Base-by-base conservation (phyloP, 1,140 invertebrate species). In the Penaeus chinensis region DNA sequence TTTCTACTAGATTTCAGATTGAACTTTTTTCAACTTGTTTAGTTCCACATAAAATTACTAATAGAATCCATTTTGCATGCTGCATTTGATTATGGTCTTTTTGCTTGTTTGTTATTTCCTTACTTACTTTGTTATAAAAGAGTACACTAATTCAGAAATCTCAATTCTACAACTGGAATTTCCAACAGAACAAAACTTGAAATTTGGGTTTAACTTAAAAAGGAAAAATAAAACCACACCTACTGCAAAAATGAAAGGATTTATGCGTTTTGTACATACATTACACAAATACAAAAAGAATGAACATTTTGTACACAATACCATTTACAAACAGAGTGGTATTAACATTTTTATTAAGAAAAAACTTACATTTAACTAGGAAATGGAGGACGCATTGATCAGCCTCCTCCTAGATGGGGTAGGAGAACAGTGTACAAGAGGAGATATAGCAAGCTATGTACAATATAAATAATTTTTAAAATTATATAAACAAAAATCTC, bases 221-320 rank as follows among this genome's bases (percentile, higher is more conserved):
- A 62, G 76, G 61, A 24, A 84, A 88, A 80, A 69, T 32, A 88
- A 88, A 84, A 62, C 32, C 18, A n/a, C 20, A 63, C 27, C 19
- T 88, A 88, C 87, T 88, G 87, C 87, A 88, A 88, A 88, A 88
- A 88, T 88, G 87, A 88, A 88, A 88, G 87, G 87, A 84, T 88
- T 88, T 88, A 88, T 88, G 87, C 87, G 32, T 88, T 88, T 88
- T 88, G 87, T 88, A 88, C 87, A 88, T 88, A 88, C 87, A 88
- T 88, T 88, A 88, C 87, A 88, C 87, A 88, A 88, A 88, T 88
- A 88, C 87, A 88, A 88, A 88, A 88, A 88, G 87, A 88, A 88
- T 88, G 87, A 88, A 84, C 87, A 88, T 80, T 88, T 88, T 88
- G 87, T 88, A 88, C 87, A 88, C 87, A 88, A 88, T 88, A 88